Percentiles rank a stretch among this genome's conserved stretches.
Conservation (phyloP, 1,140 invertebrate genomes). For the Caenorhabditis latens region DNA sequence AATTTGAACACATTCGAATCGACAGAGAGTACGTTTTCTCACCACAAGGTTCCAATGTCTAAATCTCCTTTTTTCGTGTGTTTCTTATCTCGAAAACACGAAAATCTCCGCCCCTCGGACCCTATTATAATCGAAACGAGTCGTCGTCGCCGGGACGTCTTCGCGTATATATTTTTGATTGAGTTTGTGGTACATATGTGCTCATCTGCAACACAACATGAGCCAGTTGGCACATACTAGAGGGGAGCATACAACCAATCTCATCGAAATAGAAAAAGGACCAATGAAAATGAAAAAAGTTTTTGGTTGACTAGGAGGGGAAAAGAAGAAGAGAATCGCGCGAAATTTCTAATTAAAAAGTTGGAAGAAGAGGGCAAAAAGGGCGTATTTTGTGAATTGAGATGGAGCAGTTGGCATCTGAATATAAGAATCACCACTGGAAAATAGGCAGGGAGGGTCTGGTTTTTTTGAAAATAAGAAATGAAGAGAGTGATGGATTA, state of each 20-base stretch:
- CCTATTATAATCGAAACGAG: conserved; percentile 56
- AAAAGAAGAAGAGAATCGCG: not conserved
- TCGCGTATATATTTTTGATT: conserved; percentile 34
- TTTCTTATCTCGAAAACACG: not conserved
- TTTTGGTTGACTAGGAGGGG: not conserved
- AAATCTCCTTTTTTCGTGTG: not conserved
- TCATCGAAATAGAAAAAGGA: conserved; percentile 5
- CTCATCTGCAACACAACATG: conserved; percentile 49
- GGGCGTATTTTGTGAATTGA: not conserved
- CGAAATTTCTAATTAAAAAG: conserved; percentile 37
- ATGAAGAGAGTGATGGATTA: conserved; percentile 29
- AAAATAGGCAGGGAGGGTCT: not conserved
- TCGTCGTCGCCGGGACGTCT: conserved; percentile 5
- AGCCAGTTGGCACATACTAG: conserved; percentile 18
- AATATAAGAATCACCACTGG: not conserved
- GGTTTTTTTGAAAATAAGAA: not conserved
- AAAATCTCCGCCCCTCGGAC: conserved; percentile 19
- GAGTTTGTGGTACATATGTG: conserved; percentile 46
- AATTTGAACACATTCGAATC: no score
- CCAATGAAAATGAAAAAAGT: conserved; percentile 23
- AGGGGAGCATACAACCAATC: conserved; percentile 27
- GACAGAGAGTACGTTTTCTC: no score
- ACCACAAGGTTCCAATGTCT: no score
- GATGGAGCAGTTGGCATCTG: not conserved
- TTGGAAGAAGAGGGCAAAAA: not conserved